Evolutionary conservation across 2,888 invertebrate genomes (phyloP).

Genomic region (Ectemnius lituratus): DNA sequence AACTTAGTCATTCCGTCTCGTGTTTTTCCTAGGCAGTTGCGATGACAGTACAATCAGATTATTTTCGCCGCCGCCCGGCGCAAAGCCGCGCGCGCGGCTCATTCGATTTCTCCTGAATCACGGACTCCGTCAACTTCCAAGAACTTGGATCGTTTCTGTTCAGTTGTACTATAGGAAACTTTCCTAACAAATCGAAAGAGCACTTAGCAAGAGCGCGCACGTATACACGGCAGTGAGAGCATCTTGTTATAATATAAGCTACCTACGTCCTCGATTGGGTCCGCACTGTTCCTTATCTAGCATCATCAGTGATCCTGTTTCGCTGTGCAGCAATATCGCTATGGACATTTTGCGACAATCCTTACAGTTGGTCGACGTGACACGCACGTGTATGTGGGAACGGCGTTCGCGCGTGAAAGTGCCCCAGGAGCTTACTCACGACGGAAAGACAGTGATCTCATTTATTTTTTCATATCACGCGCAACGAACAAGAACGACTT

Average conservation of each 20-base stretch:
- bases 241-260: slow-evolving; percentile 40
- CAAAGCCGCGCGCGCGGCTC: no score
- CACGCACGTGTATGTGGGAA: slow-evolving; percentile 14
- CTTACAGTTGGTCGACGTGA: slow-evolving; percentile 46
- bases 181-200: slow-evolving; percentile 20
- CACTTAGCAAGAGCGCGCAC: slow-evolving; percentile 22
- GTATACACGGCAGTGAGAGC: slow-evolving; percentile 25
- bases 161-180: slow-evolving; percentile 28
- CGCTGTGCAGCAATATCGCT: slow-evolving; percentile 12
- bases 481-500: slow-evolving; percentile 37
- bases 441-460: slow-evolving; percentile 62
- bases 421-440: slow-evolving; percentile 19
- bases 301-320: not conserved
- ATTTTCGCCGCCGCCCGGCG: not conserved
- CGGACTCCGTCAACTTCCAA: no score
- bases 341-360: slow-evolving; percentile 28
- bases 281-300: slow-evolving; percentile 1
- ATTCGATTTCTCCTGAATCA: no score
- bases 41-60: slow-evolving; percentile 2
- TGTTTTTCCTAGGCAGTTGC: not conserved
- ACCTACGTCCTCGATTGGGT: slow-evolving; percentile 18
- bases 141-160: slow-evolving; percentile 11
- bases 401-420: slow-evolving; percentile 35
- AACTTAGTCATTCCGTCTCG: slow-evolving; percentile 9
- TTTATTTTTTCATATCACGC: slow-evolving; percentile 52